Evolutionary conservation across 2,797 vertebrate genomes (phyloP).

Genomic region (Acanthiza pusilla): DNA sequence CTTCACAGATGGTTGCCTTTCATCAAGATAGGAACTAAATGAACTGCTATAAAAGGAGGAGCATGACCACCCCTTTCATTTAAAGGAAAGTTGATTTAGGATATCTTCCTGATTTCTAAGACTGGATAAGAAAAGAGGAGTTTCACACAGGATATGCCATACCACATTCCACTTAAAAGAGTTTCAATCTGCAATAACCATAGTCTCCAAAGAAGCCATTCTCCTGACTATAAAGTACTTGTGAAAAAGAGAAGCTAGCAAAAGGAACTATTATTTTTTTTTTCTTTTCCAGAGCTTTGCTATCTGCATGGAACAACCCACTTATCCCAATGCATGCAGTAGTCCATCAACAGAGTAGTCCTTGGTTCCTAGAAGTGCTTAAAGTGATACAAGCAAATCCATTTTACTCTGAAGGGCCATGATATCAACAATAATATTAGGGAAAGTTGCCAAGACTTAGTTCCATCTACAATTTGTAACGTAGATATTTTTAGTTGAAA

Average conservation of each 20-base stretch:
- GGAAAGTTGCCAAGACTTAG: background rate
- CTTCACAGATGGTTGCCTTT: background rate
- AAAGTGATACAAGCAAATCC: background rate
- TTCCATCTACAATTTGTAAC: background rate
- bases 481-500: background rate
- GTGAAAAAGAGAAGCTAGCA: background rate
- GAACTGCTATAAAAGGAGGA: background rate
- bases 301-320: background rate
- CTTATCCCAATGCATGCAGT: background rate
- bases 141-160: background rate
- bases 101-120: background rate
- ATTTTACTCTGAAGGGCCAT: background rate
- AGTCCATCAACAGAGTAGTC: background rate
- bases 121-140: background rate
- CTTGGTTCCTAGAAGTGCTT: background rate
- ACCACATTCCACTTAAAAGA: background rate
- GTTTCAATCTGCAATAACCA: background rate
- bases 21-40: background rate
- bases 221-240: background rate
- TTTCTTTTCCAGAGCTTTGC: background rate
- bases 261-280: background rate
- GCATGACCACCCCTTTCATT: background rate
- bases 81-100: background rate
- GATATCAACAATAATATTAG: background rate
- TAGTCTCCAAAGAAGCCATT: background rate